Conservation (phyloP, 2,113 vertebrate species). For the Philantomba maxwellii region DNA sequence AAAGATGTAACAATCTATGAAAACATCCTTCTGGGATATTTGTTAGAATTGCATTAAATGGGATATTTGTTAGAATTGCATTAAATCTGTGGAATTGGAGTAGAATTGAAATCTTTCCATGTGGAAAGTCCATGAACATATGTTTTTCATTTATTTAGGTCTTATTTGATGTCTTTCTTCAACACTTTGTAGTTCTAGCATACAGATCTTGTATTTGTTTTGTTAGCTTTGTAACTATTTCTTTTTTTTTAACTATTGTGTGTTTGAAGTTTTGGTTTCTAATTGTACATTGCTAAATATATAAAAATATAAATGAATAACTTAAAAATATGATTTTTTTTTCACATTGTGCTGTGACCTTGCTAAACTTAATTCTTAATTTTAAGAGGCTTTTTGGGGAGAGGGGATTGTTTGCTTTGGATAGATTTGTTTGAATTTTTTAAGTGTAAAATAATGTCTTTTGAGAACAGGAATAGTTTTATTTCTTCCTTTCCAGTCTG, state of each 20-base stretch:
- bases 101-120: slow-evolving; percentile 23
- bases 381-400: background rate
- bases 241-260: background rate
- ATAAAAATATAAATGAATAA: background rate
- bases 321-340: background rate
- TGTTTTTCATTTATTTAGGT: background rate
- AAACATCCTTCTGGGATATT: slow-evolving; percentile 12
- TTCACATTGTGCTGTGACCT: slow-evolving; percentile 1
- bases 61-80: slow-evolving; percentile 12
- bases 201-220: background rate
- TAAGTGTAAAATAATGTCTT: background rate
- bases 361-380: slow-evolving; percentile 10
- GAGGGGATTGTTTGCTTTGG: background rate
- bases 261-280: background rate
- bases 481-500: background rate
- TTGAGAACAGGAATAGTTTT: background rate
- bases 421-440: slow-evolving; percentile 21
- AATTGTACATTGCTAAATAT: background rate
- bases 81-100: background rate
- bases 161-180: background rate
- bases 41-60: slow-evolving; percentile 3
- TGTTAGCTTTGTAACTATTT: background rate
- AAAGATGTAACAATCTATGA: background rate
- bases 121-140: background rate
- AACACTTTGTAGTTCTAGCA: slow-evolving; percentile 1